Evolutionary conservation across 2,888 invertebrate genomes (phyloP), one percentile per base, ranked within the genome.

Genomic region (Aspidiotus rigidus): DNA sequence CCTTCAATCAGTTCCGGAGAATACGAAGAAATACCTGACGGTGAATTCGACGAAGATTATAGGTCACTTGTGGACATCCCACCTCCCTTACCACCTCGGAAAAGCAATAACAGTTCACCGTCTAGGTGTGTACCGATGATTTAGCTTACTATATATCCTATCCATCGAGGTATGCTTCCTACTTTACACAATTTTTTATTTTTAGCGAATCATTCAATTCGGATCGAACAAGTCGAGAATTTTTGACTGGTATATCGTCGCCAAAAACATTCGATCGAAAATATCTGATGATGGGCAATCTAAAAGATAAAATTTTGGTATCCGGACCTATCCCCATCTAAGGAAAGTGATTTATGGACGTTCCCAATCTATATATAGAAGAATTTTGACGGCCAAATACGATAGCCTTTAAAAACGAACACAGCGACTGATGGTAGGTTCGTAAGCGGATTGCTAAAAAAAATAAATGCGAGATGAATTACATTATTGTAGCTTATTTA

Each of bases 221-320:
- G 28, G 28, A 28, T 28, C 28, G 28, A 15, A 55, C 62, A 28
- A 57, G 61, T 40, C 55, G 62, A 16, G 66, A 66, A 66, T 66
- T 59, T 15, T 56, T 71, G 28, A 69, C 71, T 11, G 69, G 69
- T 69, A 42, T 55, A 42, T 56, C 71, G 11, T 28, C 53, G 7
- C 40, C 62, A 54, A 67, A 61, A 39, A 66, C 62, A 10, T 69
- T 71, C 2, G 73, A 74, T 62, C 72, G 73, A 28, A 74, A 72
- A 55, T 75, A 75, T 62, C 72, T 74, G 9, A 72, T 73, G n/a
- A 74, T 75, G 75, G 73, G 73, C 13, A 73, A 73, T 53, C 55
- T 73, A 7, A 72, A 72, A 28, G 73, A 71, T 61, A 72, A 72
- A 55, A 40, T 72, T 40, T 62, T 71, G 15, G 71, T 73, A 40